These are phyloP conservation scores for Protomyctophum bolini DNA, from an alignment of 2,113 vertebrate genomes.

Conservation along the genomic window DNA sequence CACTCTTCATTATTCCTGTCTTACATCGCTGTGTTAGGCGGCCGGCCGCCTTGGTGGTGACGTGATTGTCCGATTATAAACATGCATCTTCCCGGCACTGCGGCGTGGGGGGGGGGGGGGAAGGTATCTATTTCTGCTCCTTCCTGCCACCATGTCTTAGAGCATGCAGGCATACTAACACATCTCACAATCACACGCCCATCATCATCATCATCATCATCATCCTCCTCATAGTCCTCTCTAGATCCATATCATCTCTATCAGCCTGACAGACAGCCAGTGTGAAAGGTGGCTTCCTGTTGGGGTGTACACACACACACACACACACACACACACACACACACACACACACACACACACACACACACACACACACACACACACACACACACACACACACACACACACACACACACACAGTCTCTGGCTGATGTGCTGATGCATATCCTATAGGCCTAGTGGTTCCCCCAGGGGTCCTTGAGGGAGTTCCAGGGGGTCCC, in stretches of 20 bases:
- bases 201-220: too few species aligned
- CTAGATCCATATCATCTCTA: slow-evolving; percentile 62
- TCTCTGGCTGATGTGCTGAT: too few species aligned
- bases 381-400: too few species aligned
- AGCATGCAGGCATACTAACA: slow-evolving; percentile 43
- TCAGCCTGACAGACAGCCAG: slow-evolving; percentile 38
- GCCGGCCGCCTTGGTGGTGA: slow-evolving; percentile 49
- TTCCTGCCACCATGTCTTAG: slow-evolving; percentile 64
- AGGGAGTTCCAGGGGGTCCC: too few species aligned
- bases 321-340: too few species aligned
- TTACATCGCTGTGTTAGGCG: background rate
- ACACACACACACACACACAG: too few species aligned
- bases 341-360: too few species aligned
- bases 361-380: too few species aligned
- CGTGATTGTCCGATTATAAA: slow-evolving; percentile 52
- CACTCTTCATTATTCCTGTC: too few species aligned
- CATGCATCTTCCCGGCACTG: slow-evolving; percentile 66
- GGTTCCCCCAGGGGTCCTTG: too few species aligned
- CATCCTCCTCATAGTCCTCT: slow-evolving; percentile 35
- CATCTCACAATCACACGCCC: slow-evolving; percentile 61
- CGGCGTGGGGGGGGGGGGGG: slow-evolving; percentile 47
- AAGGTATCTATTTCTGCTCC: slow-evolving; percentile 71
- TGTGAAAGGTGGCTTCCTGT: slow-evolving; percentile 69
- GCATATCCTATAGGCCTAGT: too few species aligned
- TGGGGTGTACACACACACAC: slow-evolving; percentile 19